Conservation (phyloP, 2,888 invertebrate genomes). For the Phortica okadai region DNA sequence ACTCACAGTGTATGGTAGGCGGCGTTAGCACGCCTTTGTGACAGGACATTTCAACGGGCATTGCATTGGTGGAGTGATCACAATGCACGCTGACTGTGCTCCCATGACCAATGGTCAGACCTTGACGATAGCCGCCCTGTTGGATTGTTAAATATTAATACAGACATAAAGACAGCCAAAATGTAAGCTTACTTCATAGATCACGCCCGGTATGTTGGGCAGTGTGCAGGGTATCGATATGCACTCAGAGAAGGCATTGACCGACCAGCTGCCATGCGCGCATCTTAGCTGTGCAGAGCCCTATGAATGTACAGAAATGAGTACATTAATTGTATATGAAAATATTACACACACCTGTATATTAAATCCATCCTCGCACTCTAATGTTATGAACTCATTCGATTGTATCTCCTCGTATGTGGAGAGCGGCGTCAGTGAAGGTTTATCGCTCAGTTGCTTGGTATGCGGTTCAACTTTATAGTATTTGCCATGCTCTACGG, state of each 20-base stretch:
- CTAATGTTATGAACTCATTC: constrained; percentile 85
- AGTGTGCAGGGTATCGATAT: constrained; percentile 79
- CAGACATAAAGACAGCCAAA: too few relatives aligned
- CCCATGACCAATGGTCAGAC: constrained; percentile 88
- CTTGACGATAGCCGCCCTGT: constrained; percentile 86
- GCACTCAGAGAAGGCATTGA: constrained; percentile 86
- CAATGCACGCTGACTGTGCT: constrained; percentile 87
- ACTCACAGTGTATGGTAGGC: constrained; percentile 72
- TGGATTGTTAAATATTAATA: not conserved
- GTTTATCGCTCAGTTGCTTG: constrained; percentile 68
- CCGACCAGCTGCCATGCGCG: constrained; percentile 90
- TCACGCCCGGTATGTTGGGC: constrained; percentile 72
- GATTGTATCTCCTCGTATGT: constrained; percentile 79
- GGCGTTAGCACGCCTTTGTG: constrained; percentile 73
- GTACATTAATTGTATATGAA: not conserved
- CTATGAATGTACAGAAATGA: constrained; percentile 69
- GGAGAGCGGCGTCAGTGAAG: constrained; percentile 69
- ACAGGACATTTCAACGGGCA: constrained; percentile 76
- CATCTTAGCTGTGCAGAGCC: constrained; percentile 86
- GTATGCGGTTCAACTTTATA: constrained; percentile 75
- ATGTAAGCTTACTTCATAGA: constrained; percentile 68
- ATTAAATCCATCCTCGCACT: constrained; percentile 84
- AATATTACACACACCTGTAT: constrained; percentile 60
- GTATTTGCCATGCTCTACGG: constrained; percentile 83
- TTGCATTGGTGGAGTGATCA: constrained; percentile 78